These are phyloP conservation scores for Tolmerus cingulatus DNA, from an alignment of 2,888 invertebrate species.

Conservation along the genomic window DNA sequence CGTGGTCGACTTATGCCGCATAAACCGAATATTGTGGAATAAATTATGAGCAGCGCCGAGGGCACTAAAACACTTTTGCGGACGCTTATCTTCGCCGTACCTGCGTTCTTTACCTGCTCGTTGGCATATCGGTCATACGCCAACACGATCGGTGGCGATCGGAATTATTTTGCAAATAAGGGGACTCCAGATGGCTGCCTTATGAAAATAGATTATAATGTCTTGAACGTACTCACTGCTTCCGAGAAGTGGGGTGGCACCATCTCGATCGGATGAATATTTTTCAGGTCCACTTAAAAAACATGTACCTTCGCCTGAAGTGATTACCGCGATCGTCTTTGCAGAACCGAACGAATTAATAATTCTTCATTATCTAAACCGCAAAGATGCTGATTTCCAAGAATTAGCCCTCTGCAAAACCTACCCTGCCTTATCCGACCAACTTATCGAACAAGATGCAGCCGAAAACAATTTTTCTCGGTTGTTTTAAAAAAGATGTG, in stretches of 20 bases:
- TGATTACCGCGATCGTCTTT: neutral
- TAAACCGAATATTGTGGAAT: neutral
- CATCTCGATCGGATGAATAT: neutral
- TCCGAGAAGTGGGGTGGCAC: neutral
- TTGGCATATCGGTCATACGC: neutral
- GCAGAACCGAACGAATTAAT: neutral
- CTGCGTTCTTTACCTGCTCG: neutral
- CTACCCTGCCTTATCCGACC: neutral
- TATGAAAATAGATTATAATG: neutral
- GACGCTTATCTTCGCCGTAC: neutral
- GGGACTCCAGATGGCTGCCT: neutral
- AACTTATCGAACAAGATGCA: neutral
- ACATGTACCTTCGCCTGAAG: neutral
- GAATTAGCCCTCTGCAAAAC: neutral
- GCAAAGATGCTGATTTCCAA: neutral
- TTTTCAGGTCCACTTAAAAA: neutral
- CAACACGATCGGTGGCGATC: conserved; percentile 6
- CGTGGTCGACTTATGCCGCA: neutral
- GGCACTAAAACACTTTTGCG: neutral
- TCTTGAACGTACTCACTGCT: neutral
- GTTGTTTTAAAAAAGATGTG: neutral
- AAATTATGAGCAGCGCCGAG: neutral
- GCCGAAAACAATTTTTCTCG: neutral
- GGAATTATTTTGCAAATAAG: neutral
- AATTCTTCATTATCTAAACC: neutral